Evolutionary conservation across 2,888 invertebrate species (phyloP).

Genomic region (Arge pagana): DNA sequence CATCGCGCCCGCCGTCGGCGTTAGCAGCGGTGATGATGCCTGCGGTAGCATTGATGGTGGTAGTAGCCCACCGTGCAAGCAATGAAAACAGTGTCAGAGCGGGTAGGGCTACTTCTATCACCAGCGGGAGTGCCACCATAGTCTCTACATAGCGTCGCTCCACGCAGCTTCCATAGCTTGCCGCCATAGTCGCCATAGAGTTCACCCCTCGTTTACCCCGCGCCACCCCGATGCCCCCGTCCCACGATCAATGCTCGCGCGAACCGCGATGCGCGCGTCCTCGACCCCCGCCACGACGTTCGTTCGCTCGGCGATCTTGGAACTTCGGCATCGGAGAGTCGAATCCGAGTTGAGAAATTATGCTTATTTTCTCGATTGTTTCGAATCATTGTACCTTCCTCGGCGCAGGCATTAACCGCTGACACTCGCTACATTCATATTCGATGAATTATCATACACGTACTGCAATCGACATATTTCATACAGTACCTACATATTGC

Average conservation of each 20-base stretch:
- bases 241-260: conserved; percentile 55
- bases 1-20: no score
- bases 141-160: conserved; percentile 20
- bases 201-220: conserved; percentile 33
- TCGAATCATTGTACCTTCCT: no score
- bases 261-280: conserved; percentile 51
- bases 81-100: no score
- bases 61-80: no score
- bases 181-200: conserved; percentile 16
- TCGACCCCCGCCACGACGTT: conserved; percentile 36
- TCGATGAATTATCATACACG: no score
- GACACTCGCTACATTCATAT: no score
- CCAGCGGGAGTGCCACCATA: conserved; percentile 21
- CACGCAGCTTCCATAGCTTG: conserved; percentile 20
- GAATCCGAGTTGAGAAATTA: background rate
- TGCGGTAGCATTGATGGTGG: no score
- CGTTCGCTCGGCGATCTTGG: conserved; percentile 20
- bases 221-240: conserved; percentile 45
- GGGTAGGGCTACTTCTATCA: conserved; percentile 14
- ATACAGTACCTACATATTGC: no score
- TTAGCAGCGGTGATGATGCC: no score
- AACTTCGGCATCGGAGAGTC: background rate
- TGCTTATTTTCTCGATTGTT: background rate
- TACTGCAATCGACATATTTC: no score
- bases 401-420: no score